Evolutionary conservation across 1,140 invertebrate genomes (phyloP).

Genomic region (Ceratina japonica): DNA sequence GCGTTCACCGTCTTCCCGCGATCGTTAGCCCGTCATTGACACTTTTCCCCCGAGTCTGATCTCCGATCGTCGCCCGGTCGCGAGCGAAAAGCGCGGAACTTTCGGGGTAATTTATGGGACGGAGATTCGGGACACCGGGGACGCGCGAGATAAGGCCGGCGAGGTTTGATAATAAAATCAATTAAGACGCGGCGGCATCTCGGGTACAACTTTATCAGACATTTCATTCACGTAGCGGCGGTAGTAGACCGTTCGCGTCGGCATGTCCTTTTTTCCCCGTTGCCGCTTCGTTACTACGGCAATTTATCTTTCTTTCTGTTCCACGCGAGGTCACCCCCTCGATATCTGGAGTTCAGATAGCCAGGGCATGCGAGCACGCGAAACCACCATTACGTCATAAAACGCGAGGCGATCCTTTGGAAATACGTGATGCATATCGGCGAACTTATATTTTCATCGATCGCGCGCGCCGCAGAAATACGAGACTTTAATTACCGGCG

Average conservation of each 20-base stretch:
- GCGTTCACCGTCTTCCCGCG: too few species aligned
- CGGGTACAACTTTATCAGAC: neutral
- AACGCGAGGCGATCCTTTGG: slow-evolving; percentile 52
- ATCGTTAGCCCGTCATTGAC: too few species aligned
- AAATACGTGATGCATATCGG: neutral
- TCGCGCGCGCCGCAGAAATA: neutral
- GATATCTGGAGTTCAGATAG: slow-evolving; percentile 43
- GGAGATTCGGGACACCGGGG: too few species aligned
- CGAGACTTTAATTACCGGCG: slow-evolving; percentile 1
- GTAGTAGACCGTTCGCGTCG: neutral
- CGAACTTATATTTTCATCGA: slow-evolving; percentile 12
- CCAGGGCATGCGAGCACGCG: slow-evolving; percentile 40
- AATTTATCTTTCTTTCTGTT: slow-evolving; percentile 53
- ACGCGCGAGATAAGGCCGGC: too few species aligned
- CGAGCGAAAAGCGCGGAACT: too few species aligned
- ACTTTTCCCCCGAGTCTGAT: too few species aligned
- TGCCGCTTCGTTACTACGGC: neutral
- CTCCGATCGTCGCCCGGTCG: too few species aligned
- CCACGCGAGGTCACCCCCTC: slow-evolving; percentile 46
- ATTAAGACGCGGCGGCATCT: neutral
- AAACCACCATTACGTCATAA: slow-evolving; percentile 55
- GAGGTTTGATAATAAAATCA: too few species aligned
- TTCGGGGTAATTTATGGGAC: too few species aligned
- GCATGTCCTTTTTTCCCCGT: slow-evolving; percentile 19
- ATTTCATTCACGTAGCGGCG: slow-evolving; percentile 25